Conservation (phyloP, 2,888 invertebrate genomes). For the Athripsodes cinereus region DNA sequence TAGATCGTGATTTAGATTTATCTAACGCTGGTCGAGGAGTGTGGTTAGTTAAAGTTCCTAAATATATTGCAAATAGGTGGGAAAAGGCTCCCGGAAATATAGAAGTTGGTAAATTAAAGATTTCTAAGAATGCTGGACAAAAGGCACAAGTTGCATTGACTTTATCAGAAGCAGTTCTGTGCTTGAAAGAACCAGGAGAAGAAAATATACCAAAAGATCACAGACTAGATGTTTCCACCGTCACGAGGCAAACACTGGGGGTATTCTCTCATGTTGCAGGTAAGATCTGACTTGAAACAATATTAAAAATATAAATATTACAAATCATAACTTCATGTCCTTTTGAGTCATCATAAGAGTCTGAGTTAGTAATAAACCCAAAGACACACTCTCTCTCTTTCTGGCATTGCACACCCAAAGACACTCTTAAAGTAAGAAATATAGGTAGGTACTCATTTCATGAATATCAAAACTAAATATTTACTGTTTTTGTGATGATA, state of each 20-base stretch:
- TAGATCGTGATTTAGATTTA: slow-evolving; percentile 78
- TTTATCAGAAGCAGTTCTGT: slow-evolving; percentile 73
- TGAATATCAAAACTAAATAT: too few relatives aligned
- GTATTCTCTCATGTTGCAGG: slow-evolving; percentile 83
- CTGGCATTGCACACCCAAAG: too few relatives aligned
- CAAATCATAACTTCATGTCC: too few relatives aligned
- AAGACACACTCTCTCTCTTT: too few relatives aligned
- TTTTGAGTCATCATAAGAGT: too few relatives aligned
- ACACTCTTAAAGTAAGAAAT: too few relatives aligned
- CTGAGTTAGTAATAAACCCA: too few relatives aligned
- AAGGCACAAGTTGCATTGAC: slow-evolving; percentile 84
- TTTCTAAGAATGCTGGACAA: slow-evolving; percentile 72
- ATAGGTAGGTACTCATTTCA: too few relatives aligned
- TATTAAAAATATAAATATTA: not conserved
- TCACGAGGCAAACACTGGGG: slow-evolving; percentile 85
- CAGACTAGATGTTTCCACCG: slow-evolving; percentile 83
- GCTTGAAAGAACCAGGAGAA: slow-evolving; percentile 70
- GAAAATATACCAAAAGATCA: slow-evolving; percentile 87
- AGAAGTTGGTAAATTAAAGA: slow-evolving; percentile 90
- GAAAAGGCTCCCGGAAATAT: slow-evolving; percentile 85
- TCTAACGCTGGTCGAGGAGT: slow-evolving; percentile 87
- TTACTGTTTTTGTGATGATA: too few relatives aligned
- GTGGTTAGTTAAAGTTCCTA: slow-evolving; percentile 95
- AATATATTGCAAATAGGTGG: slow-evolving; percentile 95
- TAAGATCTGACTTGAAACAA: slow-evolving; percentile 39